Conservation (phyloP, 2,797 vertebrate genomes). For the Nannoperca australis region DNA sequence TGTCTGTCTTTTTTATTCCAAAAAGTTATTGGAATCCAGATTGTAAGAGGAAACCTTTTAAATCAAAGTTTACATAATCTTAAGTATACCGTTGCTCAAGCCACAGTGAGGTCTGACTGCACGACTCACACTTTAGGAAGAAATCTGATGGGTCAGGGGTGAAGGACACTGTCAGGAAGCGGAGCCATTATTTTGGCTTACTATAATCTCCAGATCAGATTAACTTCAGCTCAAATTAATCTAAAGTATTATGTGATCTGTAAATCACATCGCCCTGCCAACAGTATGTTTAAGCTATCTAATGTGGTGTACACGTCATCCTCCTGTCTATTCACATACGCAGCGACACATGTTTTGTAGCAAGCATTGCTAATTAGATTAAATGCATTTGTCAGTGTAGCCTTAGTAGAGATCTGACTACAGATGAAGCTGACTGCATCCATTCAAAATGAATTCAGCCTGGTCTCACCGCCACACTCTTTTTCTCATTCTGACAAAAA, state of each 20-base stretch:
- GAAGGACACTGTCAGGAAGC: slow-evolving; percentile 55
- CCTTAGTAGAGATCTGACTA: slow-evolving; percentile 50
- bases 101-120: slow-evolving; percentile 22
- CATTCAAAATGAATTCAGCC: slow-evolving; percentile 61
- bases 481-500: slow-evolving; percentile 43
- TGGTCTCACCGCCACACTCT: slow-evolving; percentile 46
- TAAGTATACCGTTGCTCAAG: slow-evolving; percentile 8
- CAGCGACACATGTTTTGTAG: slow-evolving; percentile 49
- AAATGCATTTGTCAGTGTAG: slow-evolving; percentile 65
- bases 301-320: slow-evolving; percentile 21
- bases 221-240: slow-evolving; percentile 64
- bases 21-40: slow-evolving; percentile 13
- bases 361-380: slow-evolving; percentile 64
- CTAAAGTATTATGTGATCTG: slow-evolving; percentile 53
- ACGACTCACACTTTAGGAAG: slow-evolving; percentile 37
- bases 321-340: slow-evolving; percentile 47
- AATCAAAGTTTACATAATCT: slow-evolving; percentile 34
- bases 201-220: slow-evolving; percentile 65
- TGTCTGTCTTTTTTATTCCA: slow-evolving; percentile 11
- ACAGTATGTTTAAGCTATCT: slow-evolving; percentile 36
- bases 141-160: slow-evolving; percentile 46
- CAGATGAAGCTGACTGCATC: slow-evolving; percentile 66
- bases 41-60: slow-evolving; percentile 18
- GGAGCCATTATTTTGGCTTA: slow-evolving; percentile 59
- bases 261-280: slow-evolving; percentile 38